phyloP scores from a whole-genome alignment of 2,113 vertebrate genomes.

The Zootoca vivipara region DNA sequence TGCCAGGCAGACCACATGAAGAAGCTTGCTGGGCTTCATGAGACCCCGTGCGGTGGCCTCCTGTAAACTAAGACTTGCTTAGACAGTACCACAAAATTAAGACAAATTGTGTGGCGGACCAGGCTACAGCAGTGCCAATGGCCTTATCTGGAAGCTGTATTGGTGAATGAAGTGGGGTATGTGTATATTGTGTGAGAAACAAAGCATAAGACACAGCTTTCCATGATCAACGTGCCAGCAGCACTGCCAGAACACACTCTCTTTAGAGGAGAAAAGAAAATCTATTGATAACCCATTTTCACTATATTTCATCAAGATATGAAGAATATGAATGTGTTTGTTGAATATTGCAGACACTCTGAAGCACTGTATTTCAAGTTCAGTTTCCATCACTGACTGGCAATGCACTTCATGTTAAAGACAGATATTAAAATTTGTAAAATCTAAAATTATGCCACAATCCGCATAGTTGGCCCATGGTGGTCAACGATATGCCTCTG shows the following conservation, averaged over 20 bases:
- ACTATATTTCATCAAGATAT: slow-evolving; percentile 78
- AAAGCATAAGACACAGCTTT: slow-evolving; percentile 69
- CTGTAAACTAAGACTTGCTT: slow-evolving; percentile 72
- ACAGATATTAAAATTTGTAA: slow-evolving; percentile 80
- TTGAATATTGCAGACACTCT: slow-evolving; percentile 62
- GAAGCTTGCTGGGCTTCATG: slow-evolving; percentile 70
- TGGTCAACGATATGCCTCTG: no score
- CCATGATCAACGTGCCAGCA: slow-evolving; percentile 65
- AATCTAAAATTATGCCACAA: slow-evolving; percentile 82
- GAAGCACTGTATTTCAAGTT: slow-evolving; percentile 80
- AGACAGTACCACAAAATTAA: slow-evolving; percentile 68
- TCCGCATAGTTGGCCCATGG: no score
- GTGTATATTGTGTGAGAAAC: slow-evolving; percentile 55
- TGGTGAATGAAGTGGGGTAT: slow-evolving; percentile 64
- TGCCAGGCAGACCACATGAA: slow-evolving; percentile 73
- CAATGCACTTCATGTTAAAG: slow-evolving; percentile 82
- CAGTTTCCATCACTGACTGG: slow-evolving; percentile 81
- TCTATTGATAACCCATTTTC: slow-evolving; percentile 77
- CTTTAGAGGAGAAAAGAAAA: slow-evolving; percentile 72
- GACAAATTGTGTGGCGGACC: slow-evolving; percentile 72
- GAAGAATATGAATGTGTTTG: slow-evolving; percentile 67
- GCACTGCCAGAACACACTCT: slow-evolving; percentile 76
- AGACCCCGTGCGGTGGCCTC: slow-evolving; percentile 73
- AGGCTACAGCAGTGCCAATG: slow-evolving; percentile 69
- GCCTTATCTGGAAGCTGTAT: slow-evolving; percentile 70